phyloP scores from a whole-genome alignment of 2,797 vertebrate genomes.

The Gallinago nigripennis region DNA sequence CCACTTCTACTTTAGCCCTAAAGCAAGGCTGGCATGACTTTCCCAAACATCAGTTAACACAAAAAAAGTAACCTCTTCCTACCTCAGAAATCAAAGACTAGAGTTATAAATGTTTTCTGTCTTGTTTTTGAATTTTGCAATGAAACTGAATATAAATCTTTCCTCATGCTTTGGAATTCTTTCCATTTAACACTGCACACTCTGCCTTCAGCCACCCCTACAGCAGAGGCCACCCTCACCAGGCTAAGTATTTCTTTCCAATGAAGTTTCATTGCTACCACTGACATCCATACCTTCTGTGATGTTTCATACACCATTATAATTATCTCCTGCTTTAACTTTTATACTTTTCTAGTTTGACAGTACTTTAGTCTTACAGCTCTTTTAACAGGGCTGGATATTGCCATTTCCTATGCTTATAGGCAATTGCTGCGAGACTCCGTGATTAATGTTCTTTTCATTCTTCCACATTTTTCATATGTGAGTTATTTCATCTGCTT shows the following conservation, averaged over 20 bases:
- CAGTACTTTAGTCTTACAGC: not conserved
- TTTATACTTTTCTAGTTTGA: not conserved
- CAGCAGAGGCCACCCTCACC: not conserved
- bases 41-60: not conserved
- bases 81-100: not conserved
- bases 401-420: not conserved
- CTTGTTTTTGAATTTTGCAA: not conserved
- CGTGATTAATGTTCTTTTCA: not conserved
- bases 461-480: not conserved
- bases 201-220: not conserved
- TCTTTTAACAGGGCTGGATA: not conserved
- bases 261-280: not conserved
- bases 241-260: not conserved
- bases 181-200: not conserved
- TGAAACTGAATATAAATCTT: not conserved
- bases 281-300: not conserved
- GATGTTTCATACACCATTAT: not conserved
- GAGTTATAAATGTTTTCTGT: not conserved
- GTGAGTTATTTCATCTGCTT: not conserved
- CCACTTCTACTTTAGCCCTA: not conserved
- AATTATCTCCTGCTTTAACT: not conserved
- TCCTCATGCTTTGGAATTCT: not conserved
- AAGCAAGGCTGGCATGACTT: not conserved
- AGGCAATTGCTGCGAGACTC: not conserved
- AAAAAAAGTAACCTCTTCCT: not conserved